Percentiles rank a stretch among this genome's conserved stretches.
phyloP scores from a whole-genome alignment of 1,140 invertebrate genomes.

The Oryctes rhinoceros region DNA sequence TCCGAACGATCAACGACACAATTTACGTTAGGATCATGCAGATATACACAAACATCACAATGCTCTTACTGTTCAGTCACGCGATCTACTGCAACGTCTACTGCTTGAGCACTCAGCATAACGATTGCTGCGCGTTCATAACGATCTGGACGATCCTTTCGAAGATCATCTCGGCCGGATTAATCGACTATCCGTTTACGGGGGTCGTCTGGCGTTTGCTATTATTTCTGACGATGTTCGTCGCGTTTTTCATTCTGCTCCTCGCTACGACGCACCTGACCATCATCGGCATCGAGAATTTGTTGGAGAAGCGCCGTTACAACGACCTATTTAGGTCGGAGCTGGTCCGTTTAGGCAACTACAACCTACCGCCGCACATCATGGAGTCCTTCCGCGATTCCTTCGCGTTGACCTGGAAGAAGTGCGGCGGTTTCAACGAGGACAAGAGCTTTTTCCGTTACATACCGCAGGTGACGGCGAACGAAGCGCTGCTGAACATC shows the following conservation, averaged over 20 bases:
- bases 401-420: background rate
- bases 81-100: background rate
- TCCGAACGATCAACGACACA: background rate
- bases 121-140: background rate
- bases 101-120: background rate
- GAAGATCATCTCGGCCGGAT: background rate
- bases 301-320: background rate
- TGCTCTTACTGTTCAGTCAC: background rate
- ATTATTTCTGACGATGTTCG: background rate
- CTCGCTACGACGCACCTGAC: background rate
- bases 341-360: background rate
- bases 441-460: slow-evolving; percentile 1
- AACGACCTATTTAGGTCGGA: no score
- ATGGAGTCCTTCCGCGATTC: background rate
- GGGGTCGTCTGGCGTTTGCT: background rate
- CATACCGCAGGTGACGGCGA: background rate
- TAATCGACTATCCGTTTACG: background rate
- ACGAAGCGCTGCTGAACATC: slow-evolving; percentile 31
- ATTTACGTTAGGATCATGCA: background rate
- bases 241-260: background rate
- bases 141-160: background rate
- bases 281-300: background rate
- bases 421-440: slow-evolving; percentile 35
- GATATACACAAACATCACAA: slow-evolving; percentile 1
- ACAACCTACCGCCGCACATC: background rate